These are phyloP conservation scores for Pachliopta kotzebuea DNA, from an alignment of 2,888 invertebrate genomes.

Conservation along the genomic window DNA sequence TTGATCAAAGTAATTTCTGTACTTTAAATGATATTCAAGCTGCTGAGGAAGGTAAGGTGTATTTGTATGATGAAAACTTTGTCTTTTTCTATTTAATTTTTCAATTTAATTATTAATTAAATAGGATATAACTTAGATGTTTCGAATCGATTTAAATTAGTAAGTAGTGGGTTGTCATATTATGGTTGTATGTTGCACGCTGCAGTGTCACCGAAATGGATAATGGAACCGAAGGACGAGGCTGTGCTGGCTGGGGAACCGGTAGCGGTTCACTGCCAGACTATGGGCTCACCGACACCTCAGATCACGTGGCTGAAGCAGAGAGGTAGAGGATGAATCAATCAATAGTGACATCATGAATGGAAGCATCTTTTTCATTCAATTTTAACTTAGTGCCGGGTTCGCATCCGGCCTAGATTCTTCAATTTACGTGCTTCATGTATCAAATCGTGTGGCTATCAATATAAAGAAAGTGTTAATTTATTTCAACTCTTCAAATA, in stretches of 20 bases:
- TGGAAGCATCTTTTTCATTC: too few relatives aligned
- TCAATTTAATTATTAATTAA: not conserved
- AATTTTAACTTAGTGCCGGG: too few relatives aligned
- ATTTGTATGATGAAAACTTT: too few relatives aligned
- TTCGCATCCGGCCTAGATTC: too few relatives aligned
- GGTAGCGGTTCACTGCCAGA: constrained; percentile 85
- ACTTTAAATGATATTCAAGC: constrained; percentile 11
- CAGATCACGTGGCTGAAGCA: constrained; percentile 87
- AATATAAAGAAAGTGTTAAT: too few relatives aligned
- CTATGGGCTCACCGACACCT: constrained; percentile 88
- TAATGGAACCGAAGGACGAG: constrained; percentile 86
- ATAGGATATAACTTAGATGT: too few relatives aligned
- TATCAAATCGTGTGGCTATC: too few relatives aligned
- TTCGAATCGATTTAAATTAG: too few relatives aligned
- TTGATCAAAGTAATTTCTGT: too few relatives aligned
- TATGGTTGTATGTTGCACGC: constrained; percentile 41
- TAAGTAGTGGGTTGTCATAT: not conserved
- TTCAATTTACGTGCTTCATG: too few relatives aligned
- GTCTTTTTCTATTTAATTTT: too few relatives aligned
- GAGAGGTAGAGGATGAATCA: constrained; percentile 75
- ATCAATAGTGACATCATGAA: too few relatives aligned
- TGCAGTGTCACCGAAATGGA: constrained; percentile 89
- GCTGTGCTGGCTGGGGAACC: constrained; percentile 86
- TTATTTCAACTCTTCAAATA: constrained; percentile 25
- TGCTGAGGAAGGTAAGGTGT: constrained; percentile 30